These are phyloP conservation scores for Melanargia galathea DNA, from an alignment of 2,888 invertebrate species.

Conservation along the genomic window DNA sequence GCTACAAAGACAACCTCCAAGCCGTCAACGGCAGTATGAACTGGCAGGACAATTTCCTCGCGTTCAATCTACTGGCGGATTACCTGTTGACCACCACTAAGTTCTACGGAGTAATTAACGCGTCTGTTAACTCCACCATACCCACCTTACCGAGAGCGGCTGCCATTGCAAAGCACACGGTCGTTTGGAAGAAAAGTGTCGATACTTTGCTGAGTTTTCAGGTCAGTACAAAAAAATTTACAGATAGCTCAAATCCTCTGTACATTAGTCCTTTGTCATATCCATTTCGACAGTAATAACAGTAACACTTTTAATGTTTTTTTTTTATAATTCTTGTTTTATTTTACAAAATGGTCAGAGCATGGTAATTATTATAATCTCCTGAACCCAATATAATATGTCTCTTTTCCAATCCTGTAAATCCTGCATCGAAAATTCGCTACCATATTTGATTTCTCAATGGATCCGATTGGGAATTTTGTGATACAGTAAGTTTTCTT, in stretches of 20 bases:
- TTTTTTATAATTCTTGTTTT: too few relatives aligned
- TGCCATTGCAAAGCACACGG: constrained; percentile 71
- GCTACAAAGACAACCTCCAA: constrained; percentile 77
- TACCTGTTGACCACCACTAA: constrained; percentile 74
- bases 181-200: constrained; percentile 75
- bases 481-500: too few relatives aligned
- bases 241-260: background rate
- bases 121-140: constrained; percentile 74
- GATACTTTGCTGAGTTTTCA: constrained; percentile 76
- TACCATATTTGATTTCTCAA: too few relatives aligned
- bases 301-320: too few relatives aligned
- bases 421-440: too few relatives aligned
- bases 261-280: background rate
- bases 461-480: too few relatives aligned
- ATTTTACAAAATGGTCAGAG: too few relatives aligned
- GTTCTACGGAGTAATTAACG: constrained; percentile 73
- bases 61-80: constrained; percentile 72
- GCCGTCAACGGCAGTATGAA: constrained; percentile 78
- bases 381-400: too few relatives aligned
- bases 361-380: too few relatives aligned
- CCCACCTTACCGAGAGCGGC: constrained; percentile 69
- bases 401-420: too few relatives aligned
- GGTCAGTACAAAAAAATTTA: constrained; percentile 46
- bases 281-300: too few relatives aligned
- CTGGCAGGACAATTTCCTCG: constrained; percentile 76